These are phyloP conservation scores for Drosophila novamexicana DNA, from an alignment of 1,140 invertebrate species.

Conservation along the genomic window DNA sequence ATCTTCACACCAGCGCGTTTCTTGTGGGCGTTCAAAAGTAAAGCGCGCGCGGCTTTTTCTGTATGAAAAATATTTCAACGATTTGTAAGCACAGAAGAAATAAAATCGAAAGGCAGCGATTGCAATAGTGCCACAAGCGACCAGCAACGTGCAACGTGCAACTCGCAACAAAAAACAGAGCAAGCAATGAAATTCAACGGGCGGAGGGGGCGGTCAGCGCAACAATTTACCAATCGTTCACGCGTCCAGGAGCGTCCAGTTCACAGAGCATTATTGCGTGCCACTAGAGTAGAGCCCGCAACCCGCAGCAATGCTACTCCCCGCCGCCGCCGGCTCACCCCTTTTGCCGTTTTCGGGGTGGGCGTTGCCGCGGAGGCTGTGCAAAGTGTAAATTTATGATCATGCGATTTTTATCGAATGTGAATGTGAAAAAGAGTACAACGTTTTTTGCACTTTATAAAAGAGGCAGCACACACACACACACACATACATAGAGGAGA, in stretches of 20 bases:
- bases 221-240: slow-evolving; percentile 84
- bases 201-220: slow-evolving; percentile 9
- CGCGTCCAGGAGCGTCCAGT: slow-evolving; percentile 71
- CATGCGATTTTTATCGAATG: slow-evolving; percentile 84
- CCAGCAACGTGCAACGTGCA: slow-evolving; percentile 18
- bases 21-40: slow-evolving; percentile 66
- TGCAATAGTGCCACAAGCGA: slow-evolving; percentile 65
- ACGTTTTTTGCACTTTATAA: slow-evolving; percentile 83
- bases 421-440: slow-evolving; percentile 80
- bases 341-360: slow-evolving; percentile 56
- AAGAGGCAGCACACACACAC: slow-evolving; percentile 28
- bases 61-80: slow-evolving; percentile 74
- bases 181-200: slow-evolving; percentile 17
- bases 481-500: not conserved
- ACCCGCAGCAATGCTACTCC: not conserved
- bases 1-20: slow-evolving; percentile 63
- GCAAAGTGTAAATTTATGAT: slow-evolving; percentile 85
- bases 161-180: slow-evolving; percentile 4
- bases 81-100: slow-evolving; percentile 61
- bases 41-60: slow-evolving; percentile 73
- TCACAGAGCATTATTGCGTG: slow-evolving; percentile 61
- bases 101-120: slow-evolving; percentile 68
- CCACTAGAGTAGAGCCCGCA: not conserved
- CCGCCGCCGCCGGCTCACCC: slow-evolving; percentile 29
- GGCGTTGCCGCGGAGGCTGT: slow-evolving; percentile 82